A percentile compares a stretch with the other conserved stretches of the same genome.
Evolutionary conservation across 2,888 invertebrate genomes (phyloP).

Genomic region (Cantharis lateralis): DNA sequence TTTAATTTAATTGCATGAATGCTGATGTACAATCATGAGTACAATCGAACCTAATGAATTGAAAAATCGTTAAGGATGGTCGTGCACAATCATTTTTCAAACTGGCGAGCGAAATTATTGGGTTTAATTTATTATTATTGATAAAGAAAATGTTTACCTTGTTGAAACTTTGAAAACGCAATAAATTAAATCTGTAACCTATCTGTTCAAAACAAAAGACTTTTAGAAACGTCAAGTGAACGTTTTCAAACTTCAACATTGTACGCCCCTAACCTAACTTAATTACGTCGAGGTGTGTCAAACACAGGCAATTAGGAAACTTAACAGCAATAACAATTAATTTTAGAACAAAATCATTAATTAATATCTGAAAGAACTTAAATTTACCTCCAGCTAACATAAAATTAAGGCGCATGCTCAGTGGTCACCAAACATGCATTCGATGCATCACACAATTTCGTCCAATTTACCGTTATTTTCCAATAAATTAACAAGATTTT

Average conservation of each 20-base stretch:
- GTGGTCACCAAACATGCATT: slow-evolving; percentile 45
- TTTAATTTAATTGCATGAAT: not conserved
- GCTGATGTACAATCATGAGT: not conserved
- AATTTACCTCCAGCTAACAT: slow-evolving; percentile 37
- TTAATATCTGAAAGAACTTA: slow-evolving; percentile 8
- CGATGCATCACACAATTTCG: slow-evolving; percentile 41
- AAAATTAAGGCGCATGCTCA: slow-evolving; percentile 43
- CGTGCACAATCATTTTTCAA: not conserved
- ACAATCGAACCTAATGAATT: not conserved
- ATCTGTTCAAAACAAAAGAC: not conserved
- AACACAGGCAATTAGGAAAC: not conserved
- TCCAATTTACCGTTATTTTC: slow-evolving; percentile 30
- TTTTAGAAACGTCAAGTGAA: not conserved
- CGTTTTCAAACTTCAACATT: not conserved
- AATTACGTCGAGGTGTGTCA: not conserved
- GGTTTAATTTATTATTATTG: too few relatives aligned
- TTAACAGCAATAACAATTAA: not conserved
- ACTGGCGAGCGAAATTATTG: not conserved
- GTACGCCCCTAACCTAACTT: not conserved
- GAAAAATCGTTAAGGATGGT: not conserved
- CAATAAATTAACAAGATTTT: slow-evolving; percentile 41
- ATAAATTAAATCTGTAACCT: not conserved
- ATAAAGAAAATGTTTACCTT: too few relatives aligned
- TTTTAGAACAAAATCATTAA: not conserved
- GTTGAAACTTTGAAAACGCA: too few relatives aligned